Evolutionary conservation across 2,113 vertebrate species (phyloP), one percentile per base, ranked within the genome.

Genomic region (Aptenodytes patagonicus): DNA sequence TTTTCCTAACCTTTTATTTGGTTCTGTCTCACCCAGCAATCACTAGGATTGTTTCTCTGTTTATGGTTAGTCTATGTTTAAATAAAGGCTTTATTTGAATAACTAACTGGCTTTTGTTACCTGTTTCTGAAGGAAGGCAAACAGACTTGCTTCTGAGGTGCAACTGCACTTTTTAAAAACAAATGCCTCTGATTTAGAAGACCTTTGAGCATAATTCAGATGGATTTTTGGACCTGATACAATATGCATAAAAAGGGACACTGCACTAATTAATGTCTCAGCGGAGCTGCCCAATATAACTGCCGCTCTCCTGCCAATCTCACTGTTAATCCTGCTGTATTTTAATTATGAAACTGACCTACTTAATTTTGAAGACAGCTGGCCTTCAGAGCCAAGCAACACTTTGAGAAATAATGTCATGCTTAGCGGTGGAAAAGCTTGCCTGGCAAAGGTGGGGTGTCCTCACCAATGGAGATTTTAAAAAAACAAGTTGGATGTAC

Each of bases 311-410:
- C 16, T 26, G 3, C 29, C 71, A 51, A n/a, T 36, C 77, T 84
- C 64, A 32, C n/a, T 72, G 75, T 42, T 90, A 47, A 73, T 70
- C 40, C 46, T 71, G 51, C 73, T 87, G 11, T 32, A 77, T 60
- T 78, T 90, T 85, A 84, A 87, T 92, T 40, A 36, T 16, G 44
- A 84, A 75, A 44, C 8, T 61, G 82, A 90, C 82, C 88, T 90
- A 82, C 69, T 92, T 95, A 47, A 82, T 87, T 81, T 36, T 79
- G 85, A 84, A 93, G 86, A 75, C 75, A 92, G 46, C 79, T 75
- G 61, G 78, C 65, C 81, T 46, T 82, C 34, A 31, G 57, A 85
- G 69, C 16, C 73, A 61, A 78, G 51, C 26, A 65, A 47, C 18
- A 10, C 69, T 75, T 54, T 3, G 24, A 85, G 87, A 83, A 90